phyloP scores from a whole-genome alignment of 2,797 vertebrate genomes.

The Pipistrellus pygmaeus region DNA sequence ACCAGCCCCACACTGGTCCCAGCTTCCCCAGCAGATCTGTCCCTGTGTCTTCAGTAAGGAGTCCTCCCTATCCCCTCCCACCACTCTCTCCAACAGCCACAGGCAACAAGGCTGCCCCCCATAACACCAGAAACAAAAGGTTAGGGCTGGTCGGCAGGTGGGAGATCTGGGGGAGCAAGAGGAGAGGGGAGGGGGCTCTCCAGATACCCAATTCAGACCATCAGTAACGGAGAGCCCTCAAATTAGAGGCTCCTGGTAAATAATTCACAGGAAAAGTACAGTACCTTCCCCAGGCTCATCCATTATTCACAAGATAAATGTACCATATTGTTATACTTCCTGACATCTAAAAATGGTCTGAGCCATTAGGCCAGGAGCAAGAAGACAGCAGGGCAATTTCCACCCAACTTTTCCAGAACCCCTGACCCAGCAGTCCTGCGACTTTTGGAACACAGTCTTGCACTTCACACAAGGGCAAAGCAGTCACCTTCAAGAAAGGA shows the following conservation, averaged over 20 bases:
- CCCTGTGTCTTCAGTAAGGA: not conserved
- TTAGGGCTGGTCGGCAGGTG: not conserved
- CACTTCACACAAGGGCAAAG: not conserved
- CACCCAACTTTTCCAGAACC: slow-evolving; percentile 69
- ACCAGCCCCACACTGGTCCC: not conserved
- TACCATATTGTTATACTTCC: slow-evolving; percentile 81
- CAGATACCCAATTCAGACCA: not conserved
- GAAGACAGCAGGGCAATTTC: slow-evolving; percentile 69
- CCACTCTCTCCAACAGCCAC: not conserved
- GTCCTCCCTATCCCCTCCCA: not conserved
- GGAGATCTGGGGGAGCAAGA: not conserved
- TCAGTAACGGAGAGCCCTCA: slow-evolving; percentile 70
- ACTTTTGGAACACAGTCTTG: not conserved
- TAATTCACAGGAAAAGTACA: slow-evolving; percentile 82
- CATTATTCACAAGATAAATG: slow-evolving; percentile 87
- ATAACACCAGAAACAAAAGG: not conserved
- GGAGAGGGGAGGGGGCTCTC: not conserved
- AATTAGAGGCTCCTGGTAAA: slow-evolving; percentile 83
- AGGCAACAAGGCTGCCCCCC: not conserved
- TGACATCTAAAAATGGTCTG: slow-evolving; percentile 83
- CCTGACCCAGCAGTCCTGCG: slow-evolving; percentile 34
- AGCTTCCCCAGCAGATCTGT: not conserved
- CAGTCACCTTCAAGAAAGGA: not conserved
- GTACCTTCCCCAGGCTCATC: slow-evolving; percentile 82
- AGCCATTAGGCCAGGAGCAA: slow-evolving; percentile 78